Percentiles rank a stretch among this genome's conserved stretches.
Conservation (phyloP, 1,140 invertebrate genomes). For the Luehdorfia chinensis region DNA sequence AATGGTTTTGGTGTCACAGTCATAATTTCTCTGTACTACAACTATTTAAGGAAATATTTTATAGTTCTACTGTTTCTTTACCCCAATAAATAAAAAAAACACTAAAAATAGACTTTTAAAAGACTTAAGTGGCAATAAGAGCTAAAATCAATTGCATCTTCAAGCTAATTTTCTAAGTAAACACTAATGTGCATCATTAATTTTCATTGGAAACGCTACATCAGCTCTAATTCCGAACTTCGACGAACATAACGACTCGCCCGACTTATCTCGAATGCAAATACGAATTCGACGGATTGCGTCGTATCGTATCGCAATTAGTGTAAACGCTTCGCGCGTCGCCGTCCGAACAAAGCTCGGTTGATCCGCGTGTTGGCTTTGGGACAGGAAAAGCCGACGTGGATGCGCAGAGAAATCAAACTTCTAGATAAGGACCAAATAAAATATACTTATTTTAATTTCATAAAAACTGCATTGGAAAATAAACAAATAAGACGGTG, state of each 20-base stretch:
- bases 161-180: background rate
- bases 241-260: constrained; percentile 1
- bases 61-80: no score
- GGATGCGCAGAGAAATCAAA: constrained; percentile 19
- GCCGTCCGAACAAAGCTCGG: constrained; percentile 47
- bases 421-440: constrained; percentile 34
- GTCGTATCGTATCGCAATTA: constrained; percentile 47
- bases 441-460: no score
- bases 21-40: no score
- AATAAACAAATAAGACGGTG: no score
- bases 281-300: constrained; percentile 19
- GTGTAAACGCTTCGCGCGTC: constrained; percentile 48
- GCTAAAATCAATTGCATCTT: background rate
- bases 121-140: no score
- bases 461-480: no score
- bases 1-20: no score
- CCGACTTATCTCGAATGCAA: constrained; percentile 18
- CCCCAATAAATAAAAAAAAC: no score
- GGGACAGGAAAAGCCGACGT: constrained; percentile 57
- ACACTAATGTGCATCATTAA: background rate
- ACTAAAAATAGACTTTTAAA: no score
- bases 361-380: constrained; percentile 56
- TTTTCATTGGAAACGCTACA: background rate
- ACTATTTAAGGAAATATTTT: no score
- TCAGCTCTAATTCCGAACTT: constrained; percentile 14